Evolutionary conservation across 2,113 vertebrate genomes (phyloP), one percentile per base, ranked within the genome.

Genomic region (Cyprinodon variegatus): DNA sequence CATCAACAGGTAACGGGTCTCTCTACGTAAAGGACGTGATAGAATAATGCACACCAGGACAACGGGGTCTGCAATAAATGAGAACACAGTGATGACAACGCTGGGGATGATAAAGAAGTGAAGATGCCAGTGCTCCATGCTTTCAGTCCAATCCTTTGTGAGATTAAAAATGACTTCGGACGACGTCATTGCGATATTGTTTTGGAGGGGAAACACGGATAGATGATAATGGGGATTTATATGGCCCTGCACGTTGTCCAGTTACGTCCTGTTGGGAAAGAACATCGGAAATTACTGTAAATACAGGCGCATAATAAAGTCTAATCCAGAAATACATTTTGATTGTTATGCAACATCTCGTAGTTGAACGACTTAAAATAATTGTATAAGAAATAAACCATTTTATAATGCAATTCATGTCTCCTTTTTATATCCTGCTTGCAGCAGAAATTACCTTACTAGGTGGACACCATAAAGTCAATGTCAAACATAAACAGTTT

Each of bases 1-100:
- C 77, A 95, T 67, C 61, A 96, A 93, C 50, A 95, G 82, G 86
- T 94, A 95, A 41, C 95, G 94, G 0, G 93, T 94, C 85, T 96
- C 94, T 63, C 89, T 89, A 14, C 93, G 80, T 57, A 96, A 79
- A 38, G 78, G 74, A 1, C 78, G 91, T 12, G 83, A 91, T 72
- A 76, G 68, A n/a, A 93, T 74, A 68, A 95, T 94, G 73, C 93
- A 93, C 5, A 76, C 20, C 45, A 95, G 82, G 62, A 96, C 89
- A 20, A 95, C 68, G 0, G 93, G 92, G 77, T 92, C 92, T 65
- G 83, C 82, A 0, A 92, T 1, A 71, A 96, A 50, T 1, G 94
- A 93, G 70, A 88, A 68, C 6, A 88, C 22, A 13, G 92, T 92
- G 63, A 95, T 57, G 11, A 94, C 17, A 0, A 65, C 71, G 0